Conservation (phyloP, 2,797 vertebrate genomes). For the Loris lydekkerianus region DNA sequence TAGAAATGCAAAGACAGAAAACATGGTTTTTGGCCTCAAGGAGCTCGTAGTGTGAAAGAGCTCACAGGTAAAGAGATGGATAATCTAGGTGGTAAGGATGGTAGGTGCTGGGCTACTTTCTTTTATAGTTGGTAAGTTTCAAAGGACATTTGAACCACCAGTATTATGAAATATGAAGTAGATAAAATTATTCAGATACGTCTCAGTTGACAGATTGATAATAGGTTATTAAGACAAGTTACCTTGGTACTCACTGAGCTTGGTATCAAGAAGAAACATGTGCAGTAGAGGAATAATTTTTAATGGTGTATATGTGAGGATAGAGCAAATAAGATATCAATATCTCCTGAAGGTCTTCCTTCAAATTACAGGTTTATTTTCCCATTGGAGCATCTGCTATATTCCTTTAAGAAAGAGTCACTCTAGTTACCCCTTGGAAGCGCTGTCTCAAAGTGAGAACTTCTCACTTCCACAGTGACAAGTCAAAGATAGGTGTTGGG, state of each 20-base stretch:
- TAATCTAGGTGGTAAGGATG: not conserved
- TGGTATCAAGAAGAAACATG: not conserved
- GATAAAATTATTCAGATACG: constrained; percentile 6
- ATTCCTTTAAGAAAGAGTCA: not conserved
- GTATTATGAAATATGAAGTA: not conserved
- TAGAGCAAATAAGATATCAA: not conserved
- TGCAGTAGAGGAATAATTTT: not conserved
- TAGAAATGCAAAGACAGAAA: constrained; percentile 21
- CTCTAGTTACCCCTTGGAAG: not conserved
- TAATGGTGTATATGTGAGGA: no score
- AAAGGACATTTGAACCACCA: not conserved
- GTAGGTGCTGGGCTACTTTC: not conserved
- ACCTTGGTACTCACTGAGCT: not conserved
- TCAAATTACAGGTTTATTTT: not conserved
- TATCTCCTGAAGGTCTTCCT: not conserved
- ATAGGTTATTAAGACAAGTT: not conserved
- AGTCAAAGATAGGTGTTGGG: not conserved
- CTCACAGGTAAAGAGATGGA: not conserved
- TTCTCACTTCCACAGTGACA: not conserved
- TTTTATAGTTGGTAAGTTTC: not conserved
- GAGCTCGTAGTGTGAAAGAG: not conserved
- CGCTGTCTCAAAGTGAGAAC: not conserved
- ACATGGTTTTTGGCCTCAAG: not conserved
- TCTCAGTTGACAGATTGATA: not conserved
- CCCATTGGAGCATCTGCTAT: not conserved